Evolutionary conservation across 1,140 invertebrate species (phyloP), one percentile per base, ranked within the genome.

Genomic region (Tetraneura akinire): DNA sequence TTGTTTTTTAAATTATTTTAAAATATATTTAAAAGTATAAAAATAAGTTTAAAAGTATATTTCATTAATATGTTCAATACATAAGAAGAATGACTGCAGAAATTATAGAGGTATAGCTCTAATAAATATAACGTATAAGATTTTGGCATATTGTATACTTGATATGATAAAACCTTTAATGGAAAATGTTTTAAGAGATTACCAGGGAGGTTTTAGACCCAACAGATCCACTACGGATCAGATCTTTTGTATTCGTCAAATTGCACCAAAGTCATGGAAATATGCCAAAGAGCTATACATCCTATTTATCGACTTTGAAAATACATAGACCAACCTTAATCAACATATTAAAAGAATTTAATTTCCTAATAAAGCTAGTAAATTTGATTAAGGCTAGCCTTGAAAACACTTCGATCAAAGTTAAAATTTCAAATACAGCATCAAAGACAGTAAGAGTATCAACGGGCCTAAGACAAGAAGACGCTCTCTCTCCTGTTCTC

Each of bases 71-170:
- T 57, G 49, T 18, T 81, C 83, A 45, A 80, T 84, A 26, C 73
- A 81, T 55, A 84, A 84, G 60, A 84, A 84, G 80, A 81, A 83
- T 21, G 57, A 81, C 32, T 82, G 81, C 45, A 51, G 47, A 11
- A 84, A 84, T 62, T 84, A 84, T 51, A 81, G 84, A 80, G 83
- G 83, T n/a, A 83, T 66, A 81, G 53, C 53, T 55, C 53, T 49
- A 78, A 81, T 60, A 78, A 64, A 32, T 71, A 23, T 37, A 5
- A 37, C 21, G 10, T 29, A 42, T 47, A 64, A 49, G 66, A 47
- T 49, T 70, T n/a, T 45, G n/a, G 21, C 66, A 49, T 49, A 70
- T 14, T 70, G 18, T 21, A 60, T 81, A 45, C 37, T 53, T 2
- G 62, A 80, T 23, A 11, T 47, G 73, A n/a, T 83, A 78, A 81